phyloP scores from a whole-genome alignment of 2,113 vertebrate genomes.

The Boulengeromyrus knoepffleri region DNA sequence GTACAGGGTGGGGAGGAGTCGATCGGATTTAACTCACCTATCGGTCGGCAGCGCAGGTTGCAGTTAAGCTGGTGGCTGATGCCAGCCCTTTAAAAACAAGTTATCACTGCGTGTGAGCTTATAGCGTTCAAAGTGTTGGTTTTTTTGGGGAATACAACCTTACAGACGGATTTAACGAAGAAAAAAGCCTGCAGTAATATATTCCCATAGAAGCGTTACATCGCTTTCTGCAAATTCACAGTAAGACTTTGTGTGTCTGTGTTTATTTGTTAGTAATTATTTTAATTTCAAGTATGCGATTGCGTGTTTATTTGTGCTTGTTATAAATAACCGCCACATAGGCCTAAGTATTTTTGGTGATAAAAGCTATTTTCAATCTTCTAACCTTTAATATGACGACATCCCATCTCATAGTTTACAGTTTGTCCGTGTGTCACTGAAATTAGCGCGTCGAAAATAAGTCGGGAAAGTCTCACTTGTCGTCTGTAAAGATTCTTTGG shows the following conservation, averaged over 20 bases:
- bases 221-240: not conserved
- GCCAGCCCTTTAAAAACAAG: not conserved
- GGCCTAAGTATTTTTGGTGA: not conserved
- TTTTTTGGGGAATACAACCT: not conserved
- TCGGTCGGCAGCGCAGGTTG: not conserved
- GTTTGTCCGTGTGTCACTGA: not conserved
- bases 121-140: not conserved
- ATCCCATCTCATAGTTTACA: not conserved
- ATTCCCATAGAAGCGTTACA: not conserved
- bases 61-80: not conserved
- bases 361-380: not conserved
- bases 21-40: not conserved
- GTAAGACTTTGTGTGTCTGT: not conserved
- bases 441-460: not conserved
- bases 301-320: not conserved
- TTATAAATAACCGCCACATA: not conserved
- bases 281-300: not conserved
- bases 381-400: not conserved
- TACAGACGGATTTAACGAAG: not conserved
- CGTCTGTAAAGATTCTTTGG: not conserved
- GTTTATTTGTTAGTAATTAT: not conserved
- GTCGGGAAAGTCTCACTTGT: not conserved
- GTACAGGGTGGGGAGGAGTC: not conserved
- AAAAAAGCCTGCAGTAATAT: not conserved
- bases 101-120: not conserved